Percentiles rank a stretch among this genome's conserved stretches.
phyloP scores from a whole-genome alignment of 1,140 invertebrate species.

The Lerema accius region DNA sequence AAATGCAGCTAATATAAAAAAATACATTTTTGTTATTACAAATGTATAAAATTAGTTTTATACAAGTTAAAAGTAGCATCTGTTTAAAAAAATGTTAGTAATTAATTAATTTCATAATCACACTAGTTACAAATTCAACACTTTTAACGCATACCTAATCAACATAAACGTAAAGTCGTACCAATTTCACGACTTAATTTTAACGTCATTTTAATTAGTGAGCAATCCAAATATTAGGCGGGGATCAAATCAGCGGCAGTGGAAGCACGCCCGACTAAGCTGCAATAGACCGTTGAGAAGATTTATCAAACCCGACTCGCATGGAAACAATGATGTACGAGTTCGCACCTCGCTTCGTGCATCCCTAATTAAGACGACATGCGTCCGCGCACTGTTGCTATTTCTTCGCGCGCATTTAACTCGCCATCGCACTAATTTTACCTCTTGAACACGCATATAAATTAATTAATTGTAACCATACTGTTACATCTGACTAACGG shows the following conservation, averaged over 20 bases:
- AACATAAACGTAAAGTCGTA: no score
- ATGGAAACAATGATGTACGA: conserved; percentile 78
- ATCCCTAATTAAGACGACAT: conserved; percentile 78
- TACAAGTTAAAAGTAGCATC: no score
- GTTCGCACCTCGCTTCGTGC: conserved; percentile 75
- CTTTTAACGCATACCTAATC: no score
- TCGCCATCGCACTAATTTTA: conserved; percentile 48
- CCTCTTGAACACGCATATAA: conserved; percentile 19
- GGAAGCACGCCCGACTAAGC: conserved; percentile 61
- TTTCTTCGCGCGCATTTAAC: conserved; percentile 53
- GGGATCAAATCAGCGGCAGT: not conserved
- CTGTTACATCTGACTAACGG: not conserved
- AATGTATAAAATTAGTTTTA: no score
- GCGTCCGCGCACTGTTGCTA: conserved; percentile 59
- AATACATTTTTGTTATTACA: no score
- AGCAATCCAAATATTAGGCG: conserved; percentile 20
- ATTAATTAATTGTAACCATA: not conserved
- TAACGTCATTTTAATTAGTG: conserved; percentile 3
- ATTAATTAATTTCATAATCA: no score
- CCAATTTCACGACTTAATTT: no score
- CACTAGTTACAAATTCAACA: no score
- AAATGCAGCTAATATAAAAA: no score
- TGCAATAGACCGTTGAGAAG: conserved; percentile 61
- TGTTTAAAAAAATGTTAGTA: no score
- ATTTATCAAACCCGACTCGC: conserved; percentile 60